Percentiles rank a stretch among this genome's conserved stretches.
phyloP scores from a whole-genome alignment of 23 tunicate species.

The Corella eumyota region DNA sequence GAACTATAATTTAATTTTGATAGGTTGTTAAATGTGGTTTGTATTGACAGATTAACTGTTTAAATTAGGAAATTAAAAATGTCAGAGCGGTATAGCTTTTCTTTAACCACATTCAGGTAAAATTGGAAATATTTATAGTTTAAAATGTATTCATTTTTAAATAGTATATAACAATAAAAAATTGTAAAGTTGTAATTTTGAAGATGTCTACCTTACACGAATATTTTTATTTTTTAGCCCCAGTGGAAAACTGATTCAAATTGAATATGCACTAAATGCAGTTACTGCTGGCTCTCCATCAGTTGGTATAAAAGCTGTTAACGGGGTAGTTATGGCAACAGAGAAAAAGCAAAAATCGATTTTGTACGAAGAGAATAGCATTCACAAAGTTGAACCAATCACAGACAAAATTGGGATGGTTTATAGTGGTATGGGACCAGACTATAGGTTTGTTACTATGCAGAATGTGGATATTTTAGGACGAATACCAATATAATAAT shows the following conservation, averaged over 20 bases:
- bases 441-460: constrained; percentile 82
- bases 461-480: too few species aligned
- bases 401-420: constrained; percentile 95
- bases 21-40: too few species aligned
- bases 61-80: too few species aligned
- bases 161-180: too few species aligned
- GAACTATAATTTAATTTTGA: too few species aligned
- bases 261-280: constrained; percentile 99
- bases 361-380: constrained; percentile 88
- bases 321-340: constrained; percentile 98
- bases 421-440: constrained; percentile 99
- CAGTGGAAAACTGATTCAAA: constrained; percentile 96
- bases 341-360: constrained; percentile 98
- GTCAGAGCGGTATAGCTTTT: constrained; percentile 97
- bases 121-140: constrained; percentile 1
- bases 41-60: too few species aligned
- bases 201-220: too few species aligned
- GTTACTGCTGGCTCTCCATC: constrained; percentile 98
- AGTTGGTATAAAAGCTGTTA: constrained; percentile 93
- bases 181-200: too few species aligned
- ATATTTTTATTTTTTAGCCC: constrained; percentile 33
- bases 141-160: too few species aligned
- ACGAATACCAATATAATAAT: too few species aligned
- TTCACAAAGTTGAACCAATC: constrained; percentile 89
- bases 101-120: constrained; percentile 96